phyloP scores from a whole-genome alignment of 1,140 invertebrate genomes.

The Zophobas morio region DNA sequence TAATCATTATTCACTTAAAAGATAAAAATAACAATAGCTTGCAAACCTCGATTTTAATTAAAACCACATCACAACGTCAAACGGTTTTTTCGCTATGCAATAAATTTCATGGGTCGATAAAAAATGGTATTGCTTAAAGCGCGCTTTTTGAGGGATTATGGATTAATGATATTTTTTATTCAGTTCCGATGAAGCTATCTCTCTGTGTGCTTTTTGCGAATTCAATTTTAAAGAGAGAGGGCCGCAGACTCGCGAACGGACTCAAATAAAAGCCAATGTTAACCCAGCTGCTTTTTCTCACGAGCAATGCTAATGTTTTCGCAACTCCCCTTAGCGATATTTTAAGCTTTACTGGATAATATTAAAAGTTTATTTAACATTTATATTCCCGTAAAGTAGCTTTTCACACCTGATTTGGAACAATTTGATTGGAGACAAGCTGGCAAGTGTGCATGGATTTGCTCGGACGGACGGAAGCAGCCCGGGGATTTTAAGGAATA shows the following conservation, averaged over 20 bases:
- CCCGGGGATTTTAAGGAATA: too few species aligned
- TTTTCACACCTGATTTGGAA: constrained; percentile 44
- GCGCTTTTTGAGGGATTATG: constrained; percentile 38
- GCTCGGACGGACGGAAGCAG: too few species aligned
- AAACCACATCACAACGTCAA: constrained; percentile 33
- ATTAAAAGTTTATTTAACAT: constrained; percentile 48
- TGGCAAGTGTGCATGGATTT: too few species aligned
- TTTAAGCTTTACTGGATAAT: constrained; percentile 48
- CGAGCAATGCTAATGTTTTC: constrained; percentile 47
- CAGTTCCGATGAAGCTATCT: constrained; percentile 37
- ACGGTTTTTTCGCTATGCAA: constrained; percentile 28
- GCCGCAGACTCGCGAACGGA: constrained; percentile 15
- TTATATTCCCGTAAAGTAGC: constrained; percentile 40
- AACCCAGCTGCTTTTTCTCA: constrained; percentile 45
- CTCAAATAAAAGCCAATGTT: constrained; percentile 46
- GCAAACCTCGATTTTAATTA: constrained; percentile 39
- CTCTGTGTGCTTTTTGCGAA: constrained; percentile 30
- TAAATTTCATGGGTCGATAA: constrained; percentile 37
- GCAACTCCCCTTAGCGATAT: constrained; percentile 47
- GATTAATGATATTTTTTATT: constrained; percentile 39
- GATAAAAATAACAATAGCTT: constrained; percentile 32
- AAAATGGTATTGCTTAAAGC: constrained; percentile 38
- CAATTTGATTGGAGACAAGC: constrained; percentile 9
- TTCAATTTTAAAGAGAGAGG: constrained; percentile 47
- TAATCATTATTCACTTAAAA: constrained; percentile 42